A percentile compares a stretch with the other conserved stretches of the same genome.
phyloP scores from a whole-genome alignment of 2,113 vertebrate genomes.

The Oxyruncus cristatus region DNA sequence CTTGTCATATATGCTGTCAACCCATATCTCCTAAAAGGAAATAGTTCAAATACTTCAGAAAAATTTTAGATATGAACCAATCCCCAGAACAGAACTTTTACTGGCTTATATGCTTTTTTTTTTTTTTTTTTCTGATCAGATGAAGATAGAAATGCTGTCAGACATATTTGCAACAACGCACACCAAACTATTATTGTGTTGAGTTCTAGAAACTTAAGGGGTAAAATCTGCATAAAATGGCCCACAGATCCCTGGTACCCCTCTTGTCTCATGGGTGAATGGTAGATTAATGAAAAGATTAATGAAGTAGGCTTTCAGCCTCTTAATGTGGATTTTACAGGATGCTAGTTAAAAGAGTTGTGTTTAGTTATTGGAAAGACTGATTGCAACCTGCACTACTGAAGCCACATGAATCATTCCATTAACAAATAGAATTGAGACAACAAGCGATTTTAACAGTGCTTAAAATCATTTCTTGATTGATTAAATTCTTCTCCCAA shows the following conservation, averaged over 20 bases:
- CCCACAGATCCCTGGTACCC: background rate
- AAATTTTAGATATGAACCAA: background rate
- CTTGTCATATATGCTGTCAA: constrained; percentile 53
- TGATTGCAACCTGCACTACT: constrained; percentile 55
- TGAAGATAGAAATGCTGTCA: background rate
- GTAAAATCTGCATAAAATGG: background rate
- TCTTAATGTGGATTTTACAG: constrained; percentile 55
- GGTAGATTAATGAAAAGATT: constrained; percentile 47
- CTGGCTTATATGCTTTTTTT: background rate
- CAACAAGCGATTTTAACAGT: constrained; percentile 46
- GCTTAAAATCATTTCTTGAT: constrained; percentile 65
- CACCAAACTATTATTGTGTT: background rate
- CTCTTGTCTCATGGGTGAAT: constrained; percentile 7
- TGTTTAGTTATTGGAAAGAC: constrained; percentile 52
- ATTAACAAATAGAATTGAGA: constrained; percentile 59
- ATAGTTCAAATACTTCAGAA: constrained; percentile 17
- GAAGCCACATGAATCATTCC: constrained; percentile 35
- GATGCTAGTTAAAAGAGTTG: constrained; percentile 40
- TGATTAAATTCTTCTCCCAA: constrained; percentile 55
- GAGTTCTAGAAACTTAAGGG: background rate
- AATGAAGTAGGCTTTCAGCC: constrained; percentile 36
- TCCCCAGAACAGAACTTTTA: background rate
- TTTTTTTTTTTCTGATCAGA: background rate
- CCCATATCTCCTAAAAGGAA: background rate
- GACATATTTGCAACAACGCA: background rate